A percentile compares a stretch with the other conserved stretches of the same genome.
Evolutionary conservation across 2,797 vertebrate species (phyloP).

Genomic region (Natrix natrix): DNA sequence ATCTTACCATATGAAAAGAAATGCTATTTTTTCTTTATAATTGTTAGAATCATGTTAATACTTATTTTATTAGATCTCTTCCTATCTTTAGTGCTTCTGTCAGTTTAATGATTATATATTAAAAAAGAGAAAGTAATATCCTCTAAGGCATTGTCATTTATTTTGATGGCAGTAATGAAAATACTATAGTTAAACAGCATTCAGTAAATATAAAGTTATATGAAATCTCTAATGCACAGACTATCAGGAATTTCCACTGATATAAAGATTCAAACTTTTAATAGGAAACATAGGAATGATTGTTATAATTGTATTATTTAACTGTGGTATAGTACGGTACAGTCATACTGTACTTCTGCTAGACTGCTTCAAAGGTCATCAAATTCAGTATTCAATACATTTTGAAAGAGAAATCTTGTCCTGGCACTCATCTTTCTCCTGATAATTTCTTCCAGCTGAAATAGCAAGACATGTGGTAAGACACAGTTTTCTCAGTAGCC

Average conservation of each 20-base stretch:
- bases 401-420: background rate
- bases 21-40: background rate
- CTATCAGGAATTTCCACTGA: background rate
- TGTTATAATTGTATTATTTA: background rate
- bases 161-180: background rate
- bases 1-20: background rate
- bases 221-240: background rate
- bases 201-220: background rate
- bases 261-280: background rate
- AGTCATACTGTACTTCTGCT: background rate
- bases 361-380: background rate
- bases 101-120: background rate
- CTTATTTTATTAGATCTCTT: background rate
- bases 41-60: background rate
- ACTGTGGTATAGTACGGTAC: background rate
- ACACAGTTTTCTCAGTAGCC: background rate
- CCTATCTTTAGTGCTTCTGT: background rate
- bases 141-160: background rate
- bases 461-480: background rate
- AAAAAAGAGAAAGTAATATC: no score
- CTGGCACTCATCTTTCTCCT: background rate
- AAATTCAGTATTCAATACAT: background rate
- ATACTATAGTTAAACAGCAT: background rate
- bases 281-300: background rate
- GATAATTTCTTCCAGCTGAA: background rate